Base-by-base conservation (phyloP, 2,888 invertebrate genomes). In the Ormia ochracea region DNA sequence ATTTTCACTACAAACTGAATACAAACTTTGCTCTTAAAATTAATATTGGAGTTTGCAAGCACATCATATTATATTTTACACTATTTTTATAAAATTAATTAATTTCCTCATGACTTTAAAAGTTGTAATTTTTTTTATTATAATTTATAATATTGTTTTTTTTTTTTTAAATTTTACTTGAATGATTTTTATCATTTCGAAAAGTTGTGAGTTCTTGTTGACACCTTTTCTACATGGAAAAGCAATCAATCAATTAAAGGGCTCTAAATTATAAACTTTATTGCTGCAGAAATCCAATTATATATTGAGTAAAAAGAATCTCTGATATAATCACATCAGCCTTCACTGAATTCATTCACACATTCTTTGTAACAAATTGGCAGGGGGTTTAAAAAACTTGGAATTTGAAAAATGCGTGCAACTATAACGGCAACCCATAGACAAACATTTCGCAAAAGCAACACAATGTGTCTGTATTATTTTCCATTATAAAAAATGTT, bases 221-320 rank as follows among this genome's bases (percentile, higher is more conserved):
- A 14, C 7, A 21, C 19, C 65, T 69, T 26, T 21, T 54, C 14
- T 61, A 61, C 68, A 68, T 61, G 28, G 28, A 68, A 61, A 76
- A 69, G 10, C 52, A 76, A 76, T 76, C 75, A 76, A 76, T 76
- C 54, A 76, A 69, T 76, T 69, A 54, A 45, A 31, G 33, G 28
- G 50, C 26, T n/a, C n/a, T 17, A 43, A 38, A 56, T 10, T 21
- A 72, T 17, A 41, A 61, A 65, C 12, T 52, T 41, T 48, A 56
- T 56, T 12, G 33, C 4, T 12, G 54, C 17, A 43, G 23, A 41
- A 31, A 33, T 23, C 21, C 21, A 41, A 21, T 7, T 3, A 59
- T n/a, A n/a, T 17, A 70, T 56, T 23, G n/a, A 36, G 38, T 38
- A 52, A 58, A 72, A 17, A 66, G n/a, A 50, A 52, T 19, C 52